These are phyloP conservation scores for Acleris holmiana DNA, from an alignment of 2,888 invertebrate species.

Conservation along the genomic window DNA sequence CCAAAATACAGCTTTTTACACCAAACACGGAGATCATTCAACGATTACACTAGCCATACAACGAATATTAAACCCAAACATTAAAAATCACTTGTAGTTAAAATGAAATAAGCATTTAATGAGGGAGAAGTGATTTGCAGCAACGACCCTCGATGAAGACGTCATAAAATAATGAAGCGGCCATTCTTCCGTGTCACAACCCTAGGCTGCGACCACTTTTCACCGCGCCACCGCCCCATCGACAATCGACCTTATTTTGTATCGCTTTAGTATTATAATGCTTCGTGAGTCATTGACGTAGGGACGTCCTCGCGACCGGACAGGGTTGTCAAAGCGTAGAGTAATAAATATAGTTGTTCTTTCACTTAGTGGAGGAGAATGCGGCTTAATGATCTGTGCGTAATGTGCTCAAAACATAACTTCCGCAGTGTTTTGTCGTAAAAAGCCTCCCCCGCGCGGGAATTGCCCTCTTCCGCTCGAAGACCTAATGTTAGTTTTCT, in stretches of 20 bases:
- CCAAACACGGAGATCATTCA: neutral
- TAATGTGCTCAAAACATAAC: conserved; percentile 73
- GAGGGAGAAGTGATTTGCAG: conserved; percentile 38
- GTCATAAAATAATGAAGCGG: conserved; percentile 78
- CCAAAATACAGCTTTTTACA: too few species aligned
- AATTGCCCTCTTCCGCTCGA: conserved; percentile 54
- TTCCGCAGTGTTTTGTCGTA: conserved; percentile 78
- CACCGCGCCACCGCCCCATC: neutral
- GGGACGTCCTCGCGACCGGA: conserved; percentile 47
- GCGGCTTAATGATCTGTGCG: conserved; percentile 78
- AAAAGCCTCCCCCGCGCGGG: conserved; percentile 61
- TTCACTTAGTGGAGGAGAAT: conserved; percentile 64
- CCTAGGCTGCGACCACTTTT: conserved; percentile 49
- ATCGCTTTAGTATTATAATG: conserved; percentile 30
- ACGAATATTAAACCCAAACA: conserved; percentile 5
- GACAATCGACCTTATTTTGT: conserved; percentile 38
- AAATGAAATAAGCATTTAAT: conserved; percentile 37
- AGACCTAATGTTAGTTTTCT: conserved; percentile 45
- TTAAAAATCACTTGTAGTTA: conserved; percentile 21
- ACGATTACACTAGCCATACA: neutral
- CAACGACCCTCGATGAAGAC: conserved; percentile 62
- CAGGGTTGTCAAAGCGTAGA: conserved; percentile 73
- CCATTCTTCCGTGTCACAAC: conserved; percentile 59
- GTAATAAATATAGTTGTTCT: conserved; percentile 74
- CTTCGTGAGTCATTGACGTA: conserved; percentile 26